phyloP scores from a whole-genome alignment of 2,113 vertebrate genomes.

The Okapia johnstoni region DNA sequence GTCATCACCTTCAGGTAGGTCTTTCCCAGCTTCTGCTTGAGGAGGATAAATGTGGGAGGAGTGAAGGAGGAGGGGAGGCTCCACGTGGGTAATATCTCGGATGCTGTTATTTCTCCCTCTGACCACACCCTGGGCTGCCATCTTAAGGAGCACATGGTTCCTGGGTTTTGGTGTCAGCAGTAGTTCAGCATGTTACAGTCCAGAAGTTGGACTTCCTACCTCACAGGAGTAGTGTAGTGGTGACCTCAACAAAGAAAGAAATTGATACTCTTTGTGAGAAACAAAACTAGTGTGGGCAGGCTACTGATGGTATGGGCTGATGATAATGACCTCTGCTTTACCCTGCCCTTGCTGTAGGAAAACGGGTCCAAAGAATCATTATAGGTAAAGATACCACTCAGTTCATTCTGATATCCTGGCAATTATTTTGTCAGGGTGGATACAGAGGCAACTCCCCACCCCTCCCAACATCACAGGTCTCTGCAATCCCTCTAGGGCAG shows the following conservation, averaged over 20 bases:
- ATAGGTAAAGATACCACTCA: neutral
- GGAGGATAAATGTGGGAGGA: neutral
- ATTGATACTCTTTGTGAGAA: neutral
- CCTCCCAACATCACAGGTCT: neutral
- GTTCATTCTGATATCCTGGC: neutral
- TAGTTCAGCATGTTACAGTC: neutral
- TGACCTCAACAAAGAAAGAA: neutral
- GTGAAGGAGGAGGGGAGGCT: neutral
- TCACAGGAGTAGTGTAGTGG: neutral
- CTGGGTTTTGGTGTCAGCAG: neutral
- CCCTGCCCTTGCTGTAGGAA: neutral
- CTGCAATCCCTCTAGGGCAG: neutral
- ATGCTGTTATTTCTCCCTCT: neutral
- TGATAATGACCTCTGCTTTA: neutral
- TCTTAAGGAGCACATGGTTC: neutral
- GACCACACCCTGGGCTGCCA: neutral
- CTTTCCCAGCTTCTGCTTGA: neutral
- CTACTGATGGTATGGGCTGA: neutral
- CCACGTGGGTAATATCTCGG: neutral
- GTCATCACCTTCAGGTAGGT: neutral
- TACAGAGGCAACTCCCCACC: neutral
- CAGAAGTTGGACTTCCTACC: neutral
- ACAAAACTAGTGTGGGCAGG: neutral
- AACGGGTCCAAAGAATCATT: neutral
- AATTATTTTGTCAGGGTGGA: constrained; percentile 18